Evolutionary conservation across 2,113 vertebrate species (phyloP), one percentile per base, ranked within the genome.

Genomic region (Sialia sialis): DNA sequence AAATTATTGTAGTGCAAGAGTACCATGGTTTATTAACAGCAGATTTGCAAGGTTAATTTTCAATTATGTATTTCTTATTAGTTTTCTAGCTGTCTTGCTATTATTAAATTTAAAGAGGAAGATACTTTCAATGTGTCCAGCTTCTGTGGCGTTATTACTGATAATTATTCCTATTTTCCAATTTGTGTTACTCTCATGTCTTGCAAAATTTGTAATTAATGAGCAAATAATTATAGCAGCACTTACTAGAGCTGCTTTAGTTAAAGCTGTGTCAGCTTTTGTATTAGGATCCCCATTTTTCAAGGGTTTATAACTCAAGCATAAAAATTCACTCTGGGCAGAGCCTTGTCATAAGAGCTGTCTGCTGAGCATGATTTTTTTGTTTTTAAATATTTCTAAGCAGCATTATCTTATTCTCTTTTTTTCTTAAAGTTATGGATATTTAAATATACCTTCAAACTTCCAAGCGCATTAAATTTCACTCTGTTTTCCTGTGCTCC

Each of bases 11-110:
- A 94, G 91, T 9, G 27, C 89, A 92, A 93, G 94, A 95, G 90
- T 82, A 95, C 84, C 93, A 49, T 51, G 90, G 90, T 96, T 97
- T 97, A 96, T 97, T 97, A 97, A 82, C 96, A 97, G 94, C 91
- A 96, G 95, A 97, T 96, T 97, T 97, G 95, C 96, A 95, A 97
- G 96, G 96, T 97, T 97, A 97, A 97, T 97, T 97, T 97, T 97
- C 97, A 97, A 97, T 97, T 97, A 97, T 90, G 95, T 97, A 95
- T 97, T 97, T 97, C 96, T 97, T 97, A 97, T 96, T 97, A 97
- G 95, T 97, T 97, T 95, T 82, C 88, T 85, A 70, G 94, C 90
- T 96, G 95, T 95, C 96, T 96, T 97, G 95, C 92, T 93, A 96
- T 97, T 97, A 97, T 97, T 97, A 97, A 97, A 96, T 97, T 97